Percentiles rank a stretch among this genome's conserved stretches.
phyloP scores from a whole-genome alignment of 2,888 invertebrate genomes.

The Lycia hirtaria region DNA sequence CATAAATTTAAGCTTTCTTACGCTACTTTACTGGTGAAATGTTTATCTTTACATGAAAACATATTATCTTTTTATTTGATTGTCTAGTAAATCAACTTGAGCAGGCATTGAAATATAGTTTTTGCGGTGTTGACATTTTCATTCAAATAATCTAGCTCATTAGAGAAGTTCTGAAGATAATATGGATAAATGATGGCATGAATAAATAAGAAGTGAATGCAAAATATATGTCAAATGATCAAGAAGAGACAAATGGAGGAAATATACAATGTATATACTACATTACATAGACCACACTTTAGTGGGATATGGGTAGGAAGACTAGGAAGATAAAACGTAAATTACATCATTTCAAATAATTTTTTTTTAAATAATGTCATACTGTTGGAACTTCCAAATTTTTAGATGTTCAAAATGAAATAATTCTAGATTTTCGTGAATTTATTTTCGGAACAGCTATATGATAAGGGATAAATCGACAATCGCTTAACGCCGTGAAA shows the following conservation, averaged over 20 bases:
- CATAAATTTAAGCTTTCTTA: slow-evolving; percentile 31
- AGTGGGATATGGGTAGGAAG: no score
- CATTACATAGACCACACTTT: no score
- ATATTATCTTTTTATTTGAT: background rate
- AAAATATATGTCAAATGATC: no score
- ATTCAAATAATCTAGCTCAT: background rate
- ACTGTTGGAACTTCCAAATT: no score
- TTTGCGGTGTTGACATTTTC: background rate
- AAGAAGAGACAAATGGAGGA: no score
- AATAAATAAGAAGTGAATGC: no score
- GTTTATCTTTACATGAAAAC: no score
- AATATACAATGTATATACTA: no score
- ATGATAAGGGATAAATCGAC: slow-evolving; percentile 23
- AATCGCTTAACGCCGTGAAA: slow-evolving; percentile 30
- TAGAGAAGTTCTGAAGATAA: background rate
- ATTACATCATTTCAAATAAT: no score
- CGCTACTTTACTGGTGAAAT: slow-evolving; percentile 15
- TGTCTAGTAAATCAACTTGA: background rate
- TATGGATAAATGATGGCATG: no score
- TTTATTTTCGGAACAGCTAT: slow-evolving; percentile 4
- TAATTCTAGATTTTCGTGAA: background rate
- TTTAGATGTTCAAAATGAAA: background rate
- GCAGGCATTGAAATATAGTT: background rate
- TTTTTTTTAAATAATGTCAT: no score
- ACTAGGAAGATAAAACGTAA: no score